These are phyloP conservation scores for Ectemnius cavifrons DNA, from an alignment of 2,888 invertebrate species.

Conservation along the genomic window DNA sequence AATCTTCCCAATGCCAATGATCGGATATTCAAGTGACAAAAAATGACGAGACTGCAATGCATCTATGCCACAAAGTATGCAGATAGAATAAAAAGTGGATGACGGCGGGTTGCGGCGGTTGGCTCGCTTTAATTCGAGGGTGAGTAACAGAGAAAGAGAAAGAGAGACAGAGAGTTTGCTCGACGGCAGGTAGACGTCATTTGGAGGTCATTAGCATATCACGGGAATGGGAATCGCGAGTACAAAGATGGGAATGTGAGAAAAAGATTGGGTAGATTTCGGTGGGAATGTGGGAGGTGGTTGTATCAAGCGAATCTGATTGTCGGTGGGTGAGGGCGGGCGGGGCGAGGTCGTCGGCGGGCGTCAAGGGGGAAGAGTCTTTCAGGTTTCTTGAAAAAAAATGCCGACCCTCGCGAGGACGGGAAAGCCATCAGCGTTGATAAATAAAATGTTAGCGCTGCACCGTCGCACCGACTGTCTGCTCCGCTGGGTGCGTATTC, in stretches of 20 bases:
- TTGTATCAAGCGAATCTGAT: slow-evolving; percentile 42
- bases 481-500: slow-evolving; percentile 60
- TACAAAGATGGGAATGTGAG: not conserved
- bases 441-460: slow-evolving; percentile 74
- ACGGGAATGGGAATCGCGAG: not conserved
- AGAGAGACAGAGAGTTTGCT: not conserved
- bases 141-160: not conserved
- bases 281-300: not conserved
- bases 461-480: slow-evolving; percentile 60
- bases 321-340: slow-evolving; percentile 28
- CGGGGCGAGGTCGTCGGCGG: not conserved
- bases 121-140: not conserved
- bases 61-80: no score
- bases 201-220: not conserved
- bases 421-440: slow-evolving; percentile 73
- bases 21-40: no score
- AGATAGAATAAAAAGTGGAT: no score
- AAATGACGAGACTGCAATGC: no score
- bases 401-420: slow-evolving; percentile 58
- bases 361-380: slow-evolving; percentile 40
- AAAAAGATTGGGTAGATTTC: not conserved
- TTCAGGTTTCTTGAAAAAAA: slow-evolving; percentile 41
- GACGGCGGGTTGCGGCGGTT: no score
- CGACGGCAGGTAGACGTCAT: slow-evolving; percentile 1
- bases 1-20: no score